Percentiles rank a stretch among this genome's conserved stretches.
Conservation (phyloP, 2,797 vertebrate species). For the Ctenochaetus hawaiiensis region DNA sequence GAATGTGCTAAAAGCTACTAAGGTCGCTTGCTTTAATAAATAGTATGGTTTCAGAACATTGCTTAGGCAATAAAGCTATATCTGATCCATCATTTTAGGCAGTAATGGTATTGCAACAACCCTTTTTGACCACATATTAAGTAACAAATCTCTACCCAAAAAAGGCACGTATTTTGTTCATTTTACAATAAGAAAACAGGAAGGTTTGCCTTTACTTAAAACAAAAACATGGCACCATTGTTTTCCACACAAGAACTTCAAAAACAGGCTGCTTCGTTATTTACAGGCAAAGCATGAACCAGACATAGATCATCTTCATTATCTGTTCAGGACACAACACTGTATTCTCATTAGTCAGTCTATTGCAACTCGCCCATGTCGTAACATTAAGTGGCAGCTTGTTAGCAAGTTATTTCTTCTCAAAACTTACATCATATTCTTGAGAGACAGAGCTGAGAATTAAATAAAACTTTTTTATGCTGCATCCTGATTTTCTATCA, state of each 20-base stretch:
- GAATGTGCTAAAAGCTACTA: too few species aligned
- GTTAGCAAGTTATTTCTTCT: constrained; percentile 42
- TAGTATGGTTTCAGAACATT: too few species aligned
- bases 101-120: too few species aligned
- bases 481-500: neutral
- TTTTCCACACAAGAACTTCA: neutral
- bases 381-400: constrained; percentile 38
- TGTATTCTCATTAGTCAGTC: constrained; percentile 50
- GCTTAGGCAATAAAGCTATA: too few species aligned
- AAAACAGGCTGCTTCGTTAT: neutral
- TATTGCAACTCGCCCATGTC: constrained; percentile 44
- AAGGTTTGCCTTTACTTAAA: neutral
- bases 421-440: constrained; percentile 4
- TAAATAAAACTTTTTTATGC: neutral
- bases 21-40: too few species aligned
- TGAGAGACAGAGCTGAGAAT: neutral
- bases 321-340: constrained; percentile 36
- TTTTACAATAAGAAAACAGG: neutral
- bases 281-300: constrained; percentile 14
- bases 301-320: constrained; percentile 37
- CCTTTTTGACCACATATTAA: neutral
- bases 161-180: neutral
- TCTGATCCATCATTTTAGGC: too few species aligned
- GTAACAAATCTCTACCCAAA: neutral
- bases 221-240: neutral